phyloP scores from a whole-genome alignment of 2,888 invertebrate species.

The Gnatocerus cornutus region DNA sequence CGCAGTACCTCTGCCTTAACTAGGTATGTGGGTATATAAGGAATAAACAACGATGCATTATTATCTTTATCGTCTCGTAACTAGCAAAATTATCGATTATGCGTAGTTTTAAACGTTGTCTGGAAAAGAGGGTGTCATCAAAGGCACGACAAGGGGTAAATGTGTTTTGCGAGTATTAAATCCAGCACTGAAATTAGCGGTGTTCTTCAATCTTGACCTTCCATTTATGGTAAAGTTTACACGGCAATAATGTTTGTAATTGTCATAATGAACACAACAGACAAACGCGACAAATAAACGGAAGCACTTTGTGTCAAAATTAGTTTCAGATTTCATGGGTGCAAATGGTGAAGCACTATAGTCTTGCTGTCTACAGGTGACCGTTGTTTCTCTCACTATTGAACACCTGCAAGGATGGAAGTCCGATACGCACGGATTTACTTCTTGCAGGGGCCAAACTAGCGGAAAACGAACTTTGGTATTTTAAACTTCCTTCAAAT shows the following conservation, averaged over 20 bases:
- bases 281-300: constrained; percentile 10
- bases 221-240: constrained; percentile 4
- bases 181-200: constrained; percentile 11
- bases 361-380: constrained; percentile 12
- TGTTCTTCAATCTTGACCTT: neutral
- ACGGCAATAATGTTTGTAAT: constrained; percentile 3
- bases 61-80: constrained; percentile 26
- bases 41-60: constrained; percentile 32
- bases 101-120: constrained; percentile 17
- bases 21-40: constrained; percentile 24
- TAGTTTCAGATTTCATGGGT: constrained; percentile 41
- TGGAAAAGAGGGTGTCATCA: constrained; percentile 21
- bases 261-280: constrained; percentile 7
- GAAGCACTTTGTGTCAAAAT: constrained; percentile 32
- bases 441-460: constrained; percentile 5
- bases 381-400: constrained; percentile 14
- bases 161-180: constrained; percentile 4
- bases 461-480: constrained; percentile 10
- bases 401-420: constrained; percentile 42
- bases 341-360: constrained; percentile 12
- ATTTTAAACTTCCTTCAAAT: constrained; percentile 6
- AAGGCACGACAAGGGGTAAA: constrained; percentile 15
- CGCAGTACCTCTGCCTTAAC: constrained; percentile 23
- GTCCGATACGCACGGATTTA: constrained; percentile 38
- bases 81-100: constrained; percentile 14